Evolutionary conservation across 2,113 vertebrate genomes (phyloP), one percentile per base, ranked within the genome.

Genomic region (Dicerorhinus sumatrensis): DNA sequence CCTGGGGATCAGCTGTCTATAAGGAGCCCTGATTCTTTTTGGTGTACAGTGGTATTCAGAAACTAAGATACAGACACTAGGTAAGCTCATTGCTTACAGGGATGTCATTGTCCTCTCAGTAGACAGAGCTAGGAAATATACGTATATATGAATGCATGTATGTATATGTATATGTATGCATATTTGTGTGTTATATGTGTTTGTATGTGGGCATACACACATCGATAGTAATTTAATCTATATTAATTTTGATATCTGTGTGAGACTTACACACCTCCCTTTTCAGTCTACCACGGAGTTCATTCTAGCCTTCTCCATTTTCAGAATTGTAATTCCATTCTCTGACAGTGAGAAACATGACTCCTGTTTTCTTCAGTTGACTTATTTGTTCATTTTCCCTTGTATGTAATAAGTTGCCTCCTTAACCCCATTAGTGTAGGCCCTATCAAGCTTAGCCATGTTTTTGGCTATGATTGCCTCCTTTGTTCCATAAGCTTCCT

Each of bases 211-310:
- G 20, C 48, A 73, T 89, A 77, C 6, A 48, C 36, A 92, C 63
- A 83, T 60, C 25, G 93, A 29, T 84, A 83, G 70, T 95, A 79
- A 83, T 88, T 91, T 97, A 51, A 21, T 69, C 12, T 80, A 46
- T 27, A 25, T 75, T 63, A 63, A 79, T 84, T 80, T 79, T 16
- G 0, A 29, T 93, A 72, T 73, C 70, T 89, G 18, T 82, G 21
- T 20, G 29, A 92, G 27, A 51, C 11, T 86, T 21, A 48, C 21
- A 90, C 17, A 67, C 48, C 7, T 93, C 18, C 18, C 33, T 86
- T 77, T 87, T 48, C 25, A 91, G 56, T 91, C 33, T 33, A 42
- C 70, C 54, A 51, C 27, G 69, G 73, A 51, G 20, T 92, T 94
- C 70, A 62, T 95, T 91, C 65, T 88, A 69, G 3, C 60, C 25